Evolutionary conservation across 2,888 invertebrate genomes (phyloP), one percentile per base, ranked within the genome.

Genomic region (Andrena trimmerana): DNA sequence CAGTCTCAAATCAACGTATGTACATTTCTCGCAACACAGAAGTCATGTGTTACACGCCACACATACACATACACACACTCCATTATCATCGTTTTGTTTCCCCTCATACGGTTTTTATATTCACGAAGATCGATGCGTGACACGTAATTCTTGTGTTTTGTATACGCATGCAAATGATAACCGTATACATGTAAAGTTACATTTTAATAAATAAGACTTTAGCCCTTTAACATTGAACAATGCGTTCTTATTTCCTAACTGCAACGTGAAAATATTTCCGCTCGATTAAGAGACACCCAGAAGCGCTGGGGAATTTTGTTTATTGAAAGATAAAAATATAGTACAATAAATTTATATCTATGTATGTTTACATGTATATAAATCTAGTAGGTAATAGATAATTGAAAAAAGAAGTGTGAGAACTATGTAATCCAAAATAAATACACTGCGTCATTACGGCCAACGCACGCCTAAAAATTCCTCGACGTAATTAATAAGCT

Each of bases 281-380:
- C 27, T n/a, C 8, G 0, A 48, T 48, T 52, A 48, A 74, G 50
- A 73, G 66, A 60, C 13, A 33, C 31, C 36, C 16, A 68, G 59
- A 36, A 54, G 59, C 68, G 83, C 82, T 86, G 85, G 86, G 81
- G 85, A 87, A 89, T 84, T 90, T 89, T 75, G 60, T 89, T 89
- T 89, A 89, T 92, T 92, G 90, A 91, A 91, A 91, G 90, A 90
- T 88, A 91, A 92, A 90, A 90, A 91, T 92, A 92, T 91, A 90
- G 86, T 92, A 91, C 88, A 89, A 80, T 88, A 77, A 83, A 81
- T 85, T 87, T 87, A 63, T 85, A 60, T 83, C 69, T 86, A 83
- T 83, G 78, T 86, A 83, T 86, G 85, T 89, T 89, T 90, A 84
- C 87, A 89, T 84, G 84, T 88, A 87, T 90, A 86, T 87, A 87